Base-by-base conservation (phyloP, 2,888 invertebrate species). In the Scrobipalpa atriplicella region DNA sequence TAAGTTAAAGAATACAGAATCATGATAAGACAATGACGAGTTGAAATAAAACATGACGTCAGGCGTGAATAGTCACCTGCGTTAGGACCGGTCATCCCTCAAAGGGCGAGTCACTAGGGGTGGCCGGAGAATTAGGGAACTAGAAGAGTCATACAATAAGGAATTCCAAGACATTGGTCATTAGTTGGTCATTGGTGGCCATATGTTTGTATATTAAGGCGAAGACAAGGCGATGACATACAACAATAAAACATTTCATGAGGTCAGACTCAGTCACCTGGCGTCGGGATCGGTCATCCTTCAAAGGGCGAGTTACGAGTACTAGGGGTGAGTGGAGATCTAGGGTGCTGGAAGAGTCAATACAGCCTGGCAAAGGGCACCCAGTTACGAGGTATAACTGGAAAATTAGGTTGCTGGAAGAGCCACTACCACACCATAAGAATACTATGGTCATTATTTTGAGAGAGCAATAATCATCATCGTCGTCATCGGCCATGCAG, bases 31-130 rank as follows among this genome's bases (percentile, higher is more conserved):
- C 36, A 8, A 61, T 66, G 66, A 66, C 66, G 63, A 19, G 66
- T 10, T 63, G 62, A 69, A 74, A 72, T 71, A 69, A 73, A 72
- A 72, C 68, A 68, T 72, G 67, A 38, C 70, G 70, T 72, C 64
- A 62, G 60, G 38, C 21, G 66, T 51, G 64, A 66, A 68, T 65
- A 63, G 66, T 66, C 74, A 75, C 75, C 75, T 75, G 73, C 66
- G 72, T 70, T 69, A 70, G 65, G 71, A 73, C 69, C 63, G 72
- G 71, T 72, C 72, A 74, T 75, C 70, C 72, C 70, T 75, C 73
- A 74, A 70, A 66, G 67, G 70, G 66, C 67, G 66, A 69, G 67
- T 64, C 68, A n/a, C 16, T 61, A 67, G 65, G 66, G 62, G 66
- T 63, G 38, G 63, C 68, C 13, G 2, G 11, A 64, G 56, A 51